Conservation (phyloP, 1,140 invertebrate genomes). For the Drosophila subpulchrella region DNA sequence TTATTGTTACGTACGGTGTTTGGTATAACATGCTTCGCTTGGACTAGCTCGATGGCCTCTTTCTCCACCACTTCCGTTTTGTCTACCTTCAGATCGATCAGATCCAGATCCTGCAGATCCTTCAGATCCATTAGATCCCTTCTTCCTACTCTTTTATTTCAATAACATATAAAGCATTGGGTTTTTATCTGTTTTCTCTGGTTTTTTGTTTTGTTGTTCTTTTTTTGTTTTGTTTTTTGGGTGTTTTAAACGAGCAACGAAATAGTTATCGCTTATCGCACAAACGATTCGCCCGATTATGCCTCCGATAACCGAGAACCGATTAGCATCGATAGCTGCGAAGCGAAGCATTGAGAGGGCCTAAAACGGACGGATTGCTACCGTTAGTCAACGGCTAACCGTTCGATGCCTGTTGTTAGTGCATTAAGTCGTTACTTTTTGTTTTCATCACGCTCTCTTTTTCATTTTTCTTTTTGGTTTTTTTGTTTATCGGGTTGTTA, state of each 20-base stretch:
- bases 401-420: slow-evolving; percentile 51
- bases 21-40: slow-evolving; percentile 76
- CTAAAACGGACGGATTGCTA: slow-evolving; percentile 56
- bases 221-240: neutral
- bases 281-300: slow-evolving; percentile 27
- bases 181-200: slow-evolving; percentile 8
- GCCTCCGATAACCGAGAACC: slow-evolving; percentile 6
- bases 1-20: slow-evolving; percentile 84
- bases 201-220: neutral
- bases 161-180: slow-evolving; percentile 70
- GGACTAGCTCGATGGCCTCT: slow-evolving; percentile 50
- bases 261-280: slow-evolving; percentile 24
- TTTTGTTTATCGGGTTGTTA: slow-evolving; percentile 1
- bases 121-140: neutral
- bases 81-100: slow-evolving; percentile 14
- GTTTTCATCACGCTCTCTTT: slow-evolving; percentile 6
- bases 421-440: slow-evolving; percentile 25
- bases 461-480: neutral
- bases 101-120: neutral
- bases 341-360: slow-evolving; percentile 41
- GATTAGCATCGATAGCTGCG: slow-evolving; percentile 20
- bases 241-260: slow-evolving; percentile 24
- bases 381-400: slow-evolving; percentile 44
- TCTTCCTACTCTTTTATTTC: slow-evolving; percentile 15
- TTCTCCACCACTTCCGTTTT: slow-evolving; percentile 16